Base-by-base conservation (phyloP, 2,113 vertebrate species). In the Aythya baeri region DNA sequence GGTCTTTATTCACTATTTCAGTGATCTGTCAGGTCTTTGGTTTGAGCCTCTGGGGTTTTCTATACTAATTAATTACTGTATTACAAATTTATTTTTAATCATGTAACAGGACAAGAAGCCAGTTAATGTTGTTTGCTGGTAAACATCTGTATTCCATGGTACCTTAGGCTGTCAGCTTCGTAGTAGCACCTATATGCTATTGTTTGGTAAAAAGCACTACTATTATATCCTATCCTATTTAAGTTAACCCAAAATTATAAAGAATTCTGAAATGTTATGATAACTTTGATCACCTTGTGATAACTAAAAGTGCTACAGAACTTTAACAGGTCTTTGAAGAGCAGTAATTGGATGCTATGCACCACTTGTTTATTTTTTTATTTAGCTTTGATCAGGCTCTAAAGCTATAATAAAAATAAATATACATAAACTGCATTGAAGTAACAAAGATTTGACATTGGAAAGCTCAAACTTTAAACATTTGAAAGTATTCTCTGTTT, bases 371-470 rank as follows among this genome's bases (percentile, higher is more conserved):
- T 77, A 25, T 76, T 94, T 44, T 82, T 82, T 89, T 49, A 78
- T 75, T 87, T 63, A 50, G 18, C 79, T 96, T 93, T 96, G 95
- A 95, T 96, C 80, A 63, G 58, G 21, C 27, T 93, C 32, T 91
- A 67, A 86, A 88, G 31, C 26, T 78, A 41, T 71, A 46, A 81
- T 61, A 71, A 54, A 86, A 75, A 83, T 43, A 95, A 93, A 92
- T 32, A 63, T 73, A 91, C 97, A 93, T 54, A 46, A 76, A 74
- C 21, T 13, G 5, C 7, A 32, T 81, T 58, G 58, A 88, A 91
- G 52, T 50, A 86, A 70, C 46, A 32, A 67, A 68, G 79, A 13
- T 41, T 68, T 83, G n/a, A 43, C 15, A 36, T 25, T 41, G 34
- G 43, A 38, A 62, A 29, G 26, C 36, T 92, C 54, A 76, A 22